These are phyloP conservation scores for Pluvialis apricaria DNA, from an alignment of 2,113 vertebrate genomes.

Conservation along the genomic window DNA sequence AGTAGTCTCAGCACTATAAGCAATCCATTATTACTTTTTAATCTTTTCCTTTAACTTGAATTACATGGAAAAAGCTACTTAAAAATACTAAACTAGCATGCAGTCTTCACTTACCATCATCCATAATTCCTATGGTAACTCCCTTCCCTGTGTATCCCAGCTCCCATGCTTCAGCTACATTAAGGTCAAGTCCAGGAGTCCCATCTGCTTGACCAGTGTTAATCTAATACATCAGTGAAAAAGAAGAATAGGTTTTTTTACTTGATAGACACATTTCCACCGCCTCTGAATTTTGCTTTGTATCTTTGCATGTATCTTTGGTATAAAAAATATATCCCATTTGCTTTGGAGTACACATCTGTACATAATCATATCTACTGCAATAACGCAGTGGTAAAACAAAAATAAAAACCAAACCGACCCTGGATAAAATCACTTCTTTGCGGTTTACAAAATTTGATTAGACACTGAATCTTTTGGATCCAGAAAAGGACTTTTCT, in stretches of 20 bases:
- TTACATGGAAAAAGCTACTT: not conserved
- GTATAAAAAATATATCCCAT: not conserved
- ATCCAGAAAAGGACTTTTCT: not conserved
- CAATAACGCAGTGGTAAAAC: not conserved
- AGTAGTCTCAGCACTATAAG: not conserved
- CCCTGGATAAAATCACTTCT: not conserved
- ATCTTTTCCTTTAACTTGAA: not conserved
- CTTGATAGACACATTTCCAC: not conserved
- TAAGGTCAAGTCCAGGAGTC: constrained; percentile 95
- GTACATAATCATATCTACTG: not conserved
- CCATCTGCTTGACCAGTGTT: constrained; percentile 99
- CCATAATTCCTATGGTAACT: constrained; percentile 98
- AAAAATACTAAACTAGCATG: not conserved
- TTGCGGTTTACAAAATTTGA: not conserved
- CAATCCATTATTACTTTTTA: not conserved
- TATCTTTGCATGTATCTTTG: not conserved
- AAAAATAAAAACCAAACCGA: not conserved
- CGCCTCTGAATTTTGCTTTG: not conserved
- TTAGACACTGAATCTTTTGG: not conserved
- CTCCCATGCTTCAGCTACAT: constrained; percentile 97
- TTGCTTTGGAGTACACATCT: not conserved
- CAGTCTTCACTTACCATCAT: constrained; percentile 85
- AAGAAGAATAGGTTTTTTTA: constrained; percentile 44
- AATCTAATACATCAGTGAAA: constrained; percentile 82
- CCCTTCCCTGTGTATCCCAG: constrained; percentile 96